Evolutionary conservation across 2,888 invertebrate genomes (phyloP).

Genomic region (Scrobipalpa atriplicella): DNA sequence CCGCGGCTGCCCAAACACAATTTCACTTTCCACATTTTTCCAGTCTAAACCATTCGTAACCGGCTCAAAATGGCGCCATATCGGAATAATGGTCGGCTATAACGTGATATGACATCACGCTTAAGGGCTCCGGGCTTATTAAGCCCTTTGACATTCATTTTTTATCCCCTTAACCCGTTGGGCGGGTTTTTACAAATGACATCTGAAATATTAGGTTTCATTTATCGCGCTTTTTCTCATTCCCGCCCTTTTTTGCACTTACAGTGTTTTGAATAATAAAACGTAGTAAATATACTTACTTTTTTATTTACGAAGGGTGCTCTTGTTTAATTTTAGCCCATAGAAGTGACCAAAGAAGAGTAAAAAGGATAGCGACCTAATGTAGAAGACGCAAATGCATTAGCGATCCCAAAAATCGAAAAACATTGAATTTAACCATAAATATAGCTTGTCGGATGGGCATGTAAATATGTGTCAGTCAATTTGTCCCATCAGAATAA

Average conservation of each 20-base stretch:
- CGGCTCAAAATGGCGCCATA: conserved; percentile 26
- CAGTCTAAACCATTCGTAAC: conserved; percentile 21
- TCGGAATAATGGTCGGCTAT: conserved; percentile 34
- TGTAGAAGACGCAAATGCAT: no score
- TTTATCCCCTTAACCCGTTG: conserved; percentile 28
- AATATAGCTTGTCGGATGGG: no score
- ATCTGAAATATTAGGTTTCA: conserved; percentile 22
- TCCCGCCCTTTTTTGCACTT: conserved; percentile 13
- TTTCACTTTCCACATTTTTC: conserved; percentile 19
- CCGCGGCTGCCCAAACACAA: not conserved
- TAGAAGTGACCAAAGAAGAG: no score
- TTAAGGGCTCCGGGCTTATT: conserved; percentile 30
- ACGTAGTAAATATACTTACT: not conserved
- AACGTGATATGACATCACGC: conserved; percentile 32
- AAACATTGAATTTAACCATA: no score
- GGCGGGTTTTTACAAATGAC: conserved; percentile 23
- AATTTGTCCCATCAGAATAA: no score
- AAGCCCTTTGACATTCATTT: conserved; percentile 30
- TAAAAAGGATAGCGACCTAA: no score
- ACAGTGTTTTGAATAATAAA: conserved; percentile 1
- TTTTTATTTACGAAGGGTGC: no score
- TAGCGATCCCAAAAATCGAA: no score
- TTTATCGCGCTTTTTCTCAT: conserved; percentile 5
- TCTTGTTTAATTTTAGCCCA: no score
- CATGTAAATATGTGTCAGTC: no score